These are phyloP conservation scores for Onychomys torridus DNA, from an alignment of 2,797 vertebrate genomes.

Conservation along the genomic window DNA sequence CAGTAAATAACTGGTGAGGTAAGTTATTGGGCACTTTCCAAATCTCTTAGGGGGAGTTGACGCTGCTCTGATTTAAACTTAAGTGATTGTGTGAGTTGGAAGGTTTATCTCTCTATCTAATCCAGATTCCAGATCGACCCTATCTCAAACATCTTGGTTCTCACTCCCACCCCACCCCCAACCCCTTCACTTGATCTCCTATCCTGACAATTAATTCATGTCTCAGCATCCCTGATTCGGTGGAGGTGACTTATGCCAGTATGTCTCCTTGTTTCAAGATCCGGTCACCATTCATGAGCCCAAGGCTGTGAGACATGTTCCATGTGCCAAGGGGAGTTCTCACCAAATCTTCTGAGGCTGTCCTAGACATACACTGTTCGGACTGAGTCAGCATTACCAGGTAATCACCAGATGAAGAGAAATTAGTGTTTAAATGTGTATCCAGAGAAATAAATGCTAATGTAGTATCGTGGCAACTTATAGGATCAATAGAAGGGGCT, in stretches of 20 bases:
- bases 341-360: slow-evolving; percentile 83
- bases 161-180: not conserved
- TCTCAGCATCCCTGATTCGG: not conserved
- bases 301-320: slow-evolving; percentile 88
- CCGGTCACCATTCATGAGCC: slow-evolving; percentile 86
- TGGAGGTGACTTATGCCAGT: slow-evolving; percentile 56
- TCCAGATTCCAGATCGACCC: not conserved
- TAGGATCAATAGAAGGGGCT: slow-evolving; percentile 71
- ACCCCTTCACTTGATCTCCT: not conserved
- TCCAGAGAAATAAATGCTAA: slow-evolving; percentile 74
- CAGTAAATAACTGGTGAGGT: slow-evolving; percentile 39
- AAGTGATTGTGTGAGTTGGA: slow-evolving; percentile 19
- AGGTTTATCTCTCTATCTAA: slow-evolving; percentile 20
- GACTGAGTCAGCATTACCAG: slow-evolving; percentile 86
- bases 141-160: not conserved
- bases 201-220: slow-evolving; percentile 18
- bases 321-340: slow-evolving; percentile 83
- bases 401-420: slow-evolving; percentile 81
- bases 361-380: slow-evolving; percentile 83
- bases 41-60: slow-evolving; percentile 29
- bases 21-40: slow-evolving; percentile 52
- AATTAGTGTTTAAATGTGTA: slow-evolving; percentile 75
- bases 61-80: slow-evolving; percentile 16
- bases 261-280: slow-evolving; percentile 77
- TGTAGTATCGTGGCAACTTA: slow-evolving; percentile 66